Evolutionary conservation across 2,888 invertebrate genomes (phyloP), one percentile per base, ranked within the genome.

Genomic region (Sicus ferrugineus): DNA sequence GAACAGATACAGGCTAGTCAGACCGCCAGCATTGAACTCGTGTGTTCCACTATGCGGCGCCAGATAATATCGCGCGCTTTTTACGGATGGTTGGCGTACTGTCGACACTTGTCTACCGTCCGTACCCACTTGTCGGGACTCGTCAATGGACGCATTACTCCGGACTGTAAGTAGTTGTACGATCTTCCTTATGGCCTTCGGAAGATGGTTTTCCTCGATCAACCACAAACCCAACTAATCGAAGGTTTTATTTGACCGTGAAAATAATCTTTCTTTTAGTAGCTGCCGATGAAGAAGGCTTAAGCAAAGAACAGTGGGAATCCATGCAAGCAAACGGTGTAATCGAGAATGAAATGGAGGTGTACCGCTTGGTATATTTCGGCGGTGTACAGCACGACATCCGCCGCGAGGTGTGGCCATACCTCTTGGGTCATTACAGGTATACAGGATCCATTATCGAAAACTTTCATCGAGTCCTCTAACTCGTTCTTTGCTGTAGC

Each of bases 11-110:
- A 78, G 58, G 78, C 80, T 42, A 83, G 79, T 67, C 86, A 89
- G 86, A 83, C 88, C 1, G 88, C 89, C 1, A 89, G 89, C 69
- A 90, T 90, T 73, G 90, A 93, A 81, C 86, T 94, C 72, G 93
- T 97, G 14, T 98, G 97, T 87, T 93, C 94, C 82, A 96, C 95
- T 2, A 97, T 97, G 97, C 92, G 93, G 73, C 90, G 94, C 16
- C 97, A 97, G 86, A 97, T 97, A 71, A 93, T 97, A 74, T 96
- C 96, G 0, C 88, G 97, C 71, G 97, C 97, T 14, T 97, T 97
- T 85, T 97, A 97, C 83, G 97, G 97, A 48, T 97, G 97, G 97
- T 87, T 97, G 71, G 96, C 96, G 0, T 96, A 97, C 83, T 96
- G 96, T 80, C 88, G 97, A 19, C 97, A 97, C 80, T 87, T 97